Conservation (phyloP, 2,113 vertebrate species). For the Malurus cyaneus region DNA sequence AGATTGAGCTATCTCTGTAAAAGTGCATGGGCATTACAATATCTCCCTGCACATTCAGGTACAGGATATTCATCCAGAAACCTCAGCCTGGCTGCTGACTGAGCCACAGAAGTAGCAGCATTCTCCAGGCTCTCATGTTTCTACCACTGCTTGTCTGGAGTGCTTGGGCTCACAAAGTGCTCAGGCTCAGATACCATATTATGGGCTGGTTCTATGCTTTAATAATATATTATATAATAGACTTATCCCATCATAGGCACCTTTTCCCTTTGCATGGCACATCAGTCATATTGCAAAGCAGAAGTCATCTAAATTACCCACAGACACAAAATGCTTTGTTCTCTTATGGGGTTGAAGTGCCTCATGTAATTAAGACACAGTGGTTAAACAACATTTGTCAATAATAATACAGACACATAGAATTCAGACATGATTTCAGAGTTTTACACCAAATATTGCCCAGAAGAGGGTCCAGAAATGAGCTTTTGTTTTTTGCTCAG, state of each 20-base stretch:
- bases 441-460: not conserved
- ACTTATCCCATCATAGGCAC: not conserved
- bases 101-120: not conserved
- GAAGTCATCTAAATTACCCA: not conserved
- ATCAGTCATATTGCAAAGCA: not conserved
- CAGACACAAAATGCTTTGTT: not conserved
- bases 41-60: not conserved
- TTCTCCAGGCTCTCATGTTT: not conserved
- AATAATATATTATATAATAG: not conserved
- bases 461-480: not conserved
- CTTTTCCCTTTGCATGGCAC: accelerated
- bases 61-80: not conserved
- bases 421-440: not conserved
- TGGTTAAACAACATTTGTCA: not conserved
- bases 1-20: not conserved
- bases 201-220: not conserved
- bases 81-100: not conserved
- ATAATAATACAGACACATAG: not conserved
- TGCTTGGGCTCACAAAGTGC: not conserved
- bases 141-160: not conserved
- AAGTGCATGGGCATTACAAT: not conserved
- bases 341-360: not conserved
- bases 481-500: not conserved
- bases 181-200: not conserved
- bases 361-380: not conserved